Evolutionary conservation across 2,888 invertebrate genomes (phyloP), one percentile per base, ranked within the genome.

Genomic region (Plebejus anna): DNA sequence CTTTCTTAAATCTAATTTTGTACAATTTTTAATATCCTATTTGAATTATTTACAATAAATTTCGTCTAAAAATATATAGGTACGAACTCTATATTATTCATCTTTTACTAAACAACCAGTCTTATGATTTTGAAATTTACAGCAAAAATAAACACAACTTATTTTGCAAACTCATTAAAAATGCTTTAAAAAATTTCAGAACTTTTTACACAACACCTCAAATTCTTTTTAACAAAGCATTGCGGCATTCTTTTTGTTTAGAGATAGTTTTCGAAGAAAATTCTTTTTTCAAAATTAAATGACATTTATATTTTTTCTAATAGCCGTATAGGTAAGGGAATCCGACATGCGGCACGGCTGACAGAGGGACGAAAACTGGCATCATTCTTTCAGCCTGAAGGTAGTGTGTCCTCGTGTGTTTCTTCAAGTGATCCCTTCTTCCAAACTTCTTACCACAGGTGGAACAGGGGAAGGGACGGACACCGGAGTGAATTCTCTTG

Each of bases 401-500:
- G 82, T 90, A 94, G 84, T 99, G 98, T 0, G 98, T 98, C 84
- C 97, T 96, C 78, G 97, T 96, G 86, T 99, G 99, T 84, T 99
- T 99, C 90, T 98, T 98, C 78, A 99, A 94, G 87, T 99, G 99
- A 87, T 99, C 99, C 82, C 98, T 96, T 70, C 99, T 95, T 0
- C 98, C 98, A 86, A 99, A 99, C 79, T 97, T 95, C 91, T 99
- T 99, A 4, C 97, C 97, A 84, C 99, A 99, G 28, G 97, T 96
- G 0, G 95, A 93, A 86, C 99, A 99, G 0, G 97, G 96, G 87
- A 96, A 98, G 0, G 98, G 97, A 73, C 97, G 94, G 0, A 97
- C 92, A 0, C 98, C 98, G 0, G 97, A 97, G 87, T 98, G 98
- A 73, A 98, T 98, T 80, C 98, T 94, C 85, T 97, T 97, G 87